Conservation (phyloP, 1,140 invertebrate species). For the Caerostris darwini region DNA sequence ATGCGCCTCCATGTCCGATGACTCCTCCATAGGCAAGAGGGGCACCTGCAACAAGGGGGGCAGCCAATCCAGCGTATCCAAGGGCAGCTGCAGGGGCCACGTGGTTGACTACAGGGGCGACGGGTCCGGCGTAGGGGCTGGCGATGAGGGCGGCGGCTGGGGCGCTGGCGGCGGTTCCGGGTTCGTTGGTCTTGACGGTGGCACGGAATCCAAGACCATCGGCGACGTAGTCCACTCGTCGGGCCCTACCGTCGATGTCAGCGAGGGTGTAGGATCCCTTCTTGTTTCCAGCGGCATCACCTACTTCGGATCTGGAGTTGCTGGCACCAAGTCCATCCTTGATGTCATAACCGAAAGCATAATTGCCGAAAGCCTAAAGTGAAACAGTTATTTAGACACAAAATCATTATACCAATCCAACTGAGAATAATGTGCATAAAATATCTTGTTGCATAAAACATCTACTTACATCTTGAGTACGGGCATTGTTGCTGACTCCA, state of each 20-base stretch:
- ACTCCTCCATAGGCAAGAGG: neutral
- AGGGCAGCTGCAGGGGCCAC: neutral
- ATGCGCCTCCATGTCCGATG: neutral
- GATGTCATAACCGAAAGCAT: slow-evolving; percentile 79
- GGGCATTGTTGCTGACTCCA: neutral
- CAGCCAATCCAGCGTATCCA: neutral
- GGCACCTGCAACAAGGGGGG: neutral
- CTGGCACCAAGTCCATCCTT: slow-evolving; percentile 76
- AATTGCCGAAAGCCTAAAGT: slow-evolving; percentile 75
- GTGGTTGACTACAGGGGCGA: slow-evolving; percentile 29
- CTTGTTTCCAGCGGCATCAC: slow-evolving; percentile 78
- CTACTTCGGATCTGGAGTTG: slow-evolving; percentile 79
- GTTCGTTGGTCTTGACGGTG: slow-evolving; percentile 79
- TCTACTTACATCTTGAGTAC: neutral
- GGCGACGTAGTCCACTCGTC: slow-evolving; percentile 79
- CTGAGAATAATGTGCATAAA: no score
- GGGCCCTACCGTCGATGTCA: slow-evolving; percentile 76
- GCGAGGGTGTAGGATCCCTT: slow-evolving; percentile 64
- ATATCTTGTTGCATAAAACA: neutral
- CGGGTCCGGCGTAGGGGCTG: slow-evolving; percentile 40
- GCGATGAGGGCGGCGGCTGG: slow-evolving; percentile 73
- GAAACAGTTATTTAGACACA: no score
- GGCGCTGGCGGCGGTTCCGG: slow-evolving; percentile 78
- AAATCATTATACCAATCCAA: no score
- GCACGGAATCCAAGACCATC: slow-evolving; percentile 79